Base-by-base conservation (phyloP, 2,888 invertebrate genomes). In the Lasioglossum malachurum region DNA sequence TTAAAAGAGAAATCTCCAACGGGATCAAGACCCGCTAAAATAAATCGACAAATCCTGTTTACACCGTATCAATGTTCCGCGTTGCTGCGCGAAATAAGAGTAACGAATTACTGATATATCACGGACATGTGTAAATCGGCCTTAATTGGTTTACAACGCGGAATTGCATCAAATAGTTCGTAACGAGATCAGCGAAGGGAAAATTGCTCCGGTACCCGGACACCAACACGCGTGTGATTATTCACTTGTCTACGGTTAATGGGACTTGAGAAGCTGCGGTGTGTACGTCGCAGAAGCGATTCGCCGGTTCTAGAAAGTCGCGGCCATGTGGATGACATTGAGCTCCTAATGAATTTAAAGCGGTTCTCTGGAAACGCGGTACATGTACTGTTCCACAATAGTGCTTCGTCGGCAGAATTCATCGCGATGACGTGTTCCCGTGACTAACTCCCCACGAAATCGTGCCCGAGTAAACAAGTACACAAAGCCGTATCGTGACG, bases 181-280 rank as follows among this genome's bases (percentile, higher is more conserved):
- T 82, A 86, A 91, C 87, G 87, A 86, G 87, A 87, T 91, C 90
- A 85, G 44, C 77, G 16, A 67, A 84, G 72, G 82, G 80, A 53
- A 89, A 92, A 93, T 93, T 92, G 84, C 83, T 85, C 82, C 88
- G 60, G 73, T 38, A 79, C 87, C 60, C 85, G 72, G 78, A 85
- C 83, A 80, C 82, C 88, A 85, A 90, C 87, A 85, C 88, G 85
- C 57, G 86, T 27, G 82, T 87, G 85, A 94, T 94, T 94, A 94
- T 94, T 94, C 94, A 94, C 92, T 94, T 94, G 91, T 85, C 88
- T 53, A 75, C 89, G 90, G 93, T 90, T 91, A 90, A 90, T 86
- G 88, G 88, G 91, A 92, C 93, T 92, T 23, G 57, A 41, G 73
- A 75, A 67, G 64, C 49, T n/a, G 5, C 14, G 5, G 27, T 5